Conservation (phyloP, 1,140 invertebrate genomes). For the Caenorhabditis remanei region DNA sequence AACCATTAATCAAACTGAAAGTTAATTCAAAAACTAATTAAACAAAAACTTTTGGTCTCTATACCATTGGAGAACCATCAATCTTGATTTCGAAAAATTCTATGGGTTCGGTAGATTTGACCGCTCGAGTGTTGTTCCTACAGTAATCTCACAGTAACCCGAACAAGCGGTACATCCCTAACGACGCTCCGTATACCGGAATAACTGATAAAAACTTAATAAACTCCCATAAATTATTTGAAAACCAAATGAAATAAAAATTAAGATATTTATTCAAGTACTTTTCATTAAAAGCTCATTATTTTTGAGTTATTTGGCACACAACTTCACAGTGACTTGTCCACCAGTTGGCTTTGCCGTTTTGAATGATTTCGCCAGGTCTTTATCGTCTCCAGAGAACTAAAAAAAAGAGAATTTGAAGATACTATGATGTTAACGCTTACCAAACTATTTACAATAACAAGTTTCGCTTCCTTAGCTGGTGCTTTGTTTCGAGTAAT, state of each 20-base stretch:
- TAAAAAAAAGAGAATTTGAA: background rate
- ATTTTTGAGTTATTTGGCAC: background rate
- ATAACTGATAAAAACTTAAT: too few species aligned
- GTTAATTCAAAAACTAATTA: too few species aligned
- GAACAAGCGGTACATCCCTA: too few species aligned
- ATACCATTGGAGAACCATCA: too few species aligned
- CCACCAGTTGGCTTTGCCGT: slow-evolving; percentile 28
- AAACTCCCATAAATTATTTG: too few species aligned
- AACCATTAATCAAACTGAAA: too few species aligned
- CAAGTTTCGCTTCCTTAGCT: slow-evolving; percentile 16
- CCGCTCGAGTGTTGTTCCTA: too few species aligned
- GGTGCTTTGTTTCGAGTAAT: slow-evolving; percentile 36
- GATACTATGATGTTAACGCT: background rate
- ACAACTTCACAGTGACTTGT: slow-evolving; percentile 21
- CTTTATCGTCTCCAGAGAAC: slow-evolving; percentile 33
- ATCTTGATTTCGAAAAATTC: too few species aligned
- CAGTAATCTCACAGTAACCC: too few species aligned
- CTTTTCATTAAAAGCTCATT: background rate
- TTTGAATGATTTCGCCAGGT: slow-evolving; percentile 43
- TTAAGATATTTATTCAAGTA: background rate
- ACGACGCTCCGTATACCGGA: too few species aligned
- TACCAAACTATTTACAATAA: slow-evolving; percentile 42
- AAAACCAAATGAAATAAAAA: background rate
- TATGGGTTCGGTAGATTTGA: too few species aligned
- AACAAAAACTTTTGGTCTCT: too few species aligned